These are phyloP conservation scores for Caenorhabditis sp. DNA, from an alignment of 2,888 invertebrate species.

Conservation along the genomic window DNA sequence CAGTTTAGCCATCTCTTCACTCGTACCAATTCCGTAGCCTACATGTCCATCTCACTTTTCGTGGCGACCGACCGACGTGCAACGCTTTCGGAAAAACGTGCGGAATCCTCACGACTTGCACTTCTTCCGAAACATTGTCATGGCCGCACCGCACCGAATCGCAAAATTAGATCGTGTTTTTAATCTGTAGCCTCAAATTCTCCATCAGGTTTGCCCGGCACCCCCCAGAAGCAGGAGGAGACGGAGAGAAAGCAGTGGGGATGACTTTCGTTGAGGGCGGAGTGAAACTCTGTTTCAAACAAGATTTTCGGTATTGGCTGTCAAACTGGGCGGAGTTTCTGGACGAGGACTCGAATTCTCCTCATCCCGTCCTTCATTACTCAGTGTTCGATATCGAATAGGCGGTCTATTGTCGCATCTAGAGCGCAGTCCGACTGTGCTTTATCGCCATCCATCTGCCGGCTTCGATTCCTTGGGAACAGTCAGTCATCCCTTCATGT, in stretches of 20 bases:
- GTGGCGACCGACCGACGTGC: slow-evolving; percentile 4
- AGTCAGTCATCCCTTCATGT: slow-evolving; percentile 58
- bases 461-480: slow-evolving; percentile 50
- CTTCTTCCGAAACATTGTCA: slow-evolving; percentile 43
- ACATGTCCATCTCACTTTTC: slow-evolving; percentile 14
- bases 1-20: slow-evolving; percentile 30
- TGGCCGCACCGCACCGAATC: slow-evolving; percentile 37
- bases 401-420: slow-evolving; percentile 58
- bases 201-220: slow-evolving; percentile 54
- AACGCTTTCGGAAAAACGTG: slow-evolving; percentile 47
- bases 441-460: slow-evolving; percentile 57
- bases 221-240: slow-evolving; percentile 45
- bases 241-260: slow-evolving; percentile 50
- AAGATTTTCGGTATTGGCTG: slow-evolving; percentile 55
- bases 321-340: slow-evolving; percentile 35
- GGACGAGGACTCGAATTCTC: slow-evolving; percentile 54
- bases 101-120: slow-evolving; percentile 47
- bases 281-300: slow-evolving; percentile 59
- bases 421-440: slow-evolving; percentile 56
- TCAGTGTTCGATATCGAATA: slow-evolving; percentile 59
- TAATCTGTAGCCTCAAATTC: slow-evolving; percentile 53
- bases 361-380: slow-evolving; percentile 55
- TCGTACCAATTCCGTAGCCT: slow-evolving; percentile 33
- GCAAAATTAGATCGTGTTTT: slow-evolving; percentile 51
- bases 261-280: slow-evolving; percentile 57